Conservation (phyloP, 1,140 invertebrate genomes). For the Lethrus apterus region DNA sequence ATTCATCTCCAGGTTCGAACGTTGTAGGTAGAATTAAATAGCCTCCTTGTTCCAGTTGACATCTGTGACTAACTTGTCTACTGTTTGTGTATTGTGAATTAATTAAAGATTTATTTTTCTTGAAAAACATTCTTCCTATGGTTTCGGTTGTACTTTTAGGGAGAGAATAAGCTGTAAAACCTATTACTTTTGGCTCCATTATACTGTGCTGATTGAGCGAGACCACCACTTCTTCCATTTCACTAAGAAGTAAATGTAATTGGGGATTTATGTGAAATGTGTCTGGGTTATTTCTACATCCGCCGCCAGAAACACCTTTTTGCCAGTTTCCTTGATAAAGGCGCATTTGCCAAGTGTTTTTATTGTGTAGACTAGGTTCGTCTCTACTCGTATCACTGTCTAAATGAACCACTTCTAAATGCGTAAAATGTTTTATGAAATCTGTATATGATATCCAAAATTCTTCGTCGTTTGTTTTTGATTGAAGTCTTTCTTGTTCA, state of each 20-base stretch:
- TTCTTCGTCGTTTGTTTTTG: slow-evolving; percentile 50
- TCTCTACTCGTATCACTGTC: slow-evolving; percentile 79
- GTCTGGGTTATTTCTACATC: slow-evolving; percentile 84
- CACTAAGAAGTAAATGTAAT: slow-evolving; percentile 70
- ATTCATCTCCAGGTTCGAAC: slow-evolving; percentile 85
- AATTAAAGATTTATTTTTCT: slow-evolving; percentile 78
- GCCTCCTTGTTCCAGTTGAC: slow-evolving; percentile 72
- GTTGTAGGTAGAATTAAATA: slow-evolving; percentile 86
- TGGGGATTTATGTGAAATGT: slow-evolving; percentile 93
- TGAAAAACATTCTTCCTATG: slow-evolving; percentile 71
- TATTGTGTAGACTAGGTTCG: slow-evolving; percentile 71
- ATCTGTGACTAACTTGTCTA: slow-evolving; percentile 65
- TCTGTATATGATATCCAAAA: slow-evolving; percentile 85
- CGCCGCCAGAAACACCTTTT: slow-evolving; percentile 80
- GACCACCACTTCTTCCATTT: slow-evolving; percentile 78
- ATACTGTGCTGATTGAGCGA: slow-evolving; percentile 86
- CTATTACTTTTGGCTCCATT: slow-evolving; percentile 88
- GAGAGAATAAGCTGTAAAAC: slow-evolving; percentile 80
- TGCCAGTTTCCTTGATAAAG: slow-evolving; percentile 83
- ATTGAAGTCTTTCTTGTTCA: slow-evolving; percentile 64
- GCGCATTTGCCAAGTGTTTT: slow-evolving; percentile 77
- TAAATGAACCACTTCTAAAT: slow-evolving; percentile 79
- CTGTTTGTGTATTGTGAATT: slow-evolving; percentile 91
- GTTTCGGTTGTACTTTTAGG: slow-evolving; percentile 62
- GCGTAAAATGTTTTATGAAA: slow-evolving; percentile 76